Conservation (phyloP, 2,888 invertebrate species). For the Argyresthia goedartella region DNA sequence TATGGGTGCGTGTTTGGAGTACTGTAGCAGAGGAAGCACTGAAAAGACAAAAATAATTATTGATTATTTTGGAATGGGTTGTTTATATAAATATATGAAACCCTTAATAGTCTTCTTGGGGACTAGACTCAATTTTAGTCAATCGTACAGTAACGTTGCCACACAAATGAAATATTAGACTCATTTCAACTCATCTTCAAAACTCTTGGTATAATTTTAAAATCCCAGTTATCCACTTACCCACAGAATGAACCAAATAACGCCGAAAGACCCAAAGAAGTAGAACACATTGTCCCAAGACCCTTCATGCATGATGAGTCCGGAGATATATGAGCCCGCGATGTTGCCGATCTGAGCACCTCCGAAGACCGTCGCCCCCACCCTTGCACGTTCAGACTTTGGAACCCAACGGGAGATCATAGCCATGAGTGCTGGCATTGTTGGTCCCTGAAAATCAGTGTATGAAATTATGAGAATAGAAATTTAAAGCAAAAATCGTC, state of each 20-base stretch:
- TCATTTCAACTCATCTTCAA: too few species aligned
- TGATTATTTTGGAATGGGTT: too few species aligned
- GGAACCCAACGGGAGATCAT: slow-evolving; percentile 74
- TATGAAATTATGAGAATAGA: too few species aligned
- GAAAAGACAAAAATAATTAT: slow-evolving; percentile 16
- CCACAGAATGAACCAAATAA: slow-evolving; percentile 66
- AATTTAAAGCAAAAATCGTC: too few species aligned
- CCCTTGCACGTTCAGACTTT: slow-evolving; percentile 63
- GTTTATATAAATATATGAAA: too few species aligned
- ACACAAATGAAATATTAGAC: too few species aligned
- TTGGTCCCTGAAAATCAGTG: slow-evolving; percentile 64
- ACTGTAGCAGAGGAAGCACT: slow-evolving; percentile 60
- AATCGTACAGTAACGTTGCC: too few species aligned
- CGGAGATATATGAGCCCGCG: slow-evolving; percentile 63
- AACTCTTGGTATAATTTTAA: too few species aligned
- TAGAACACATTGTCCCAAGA: slow-evolving; percentile 73
- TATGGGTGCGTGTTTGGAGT: slow-evolving; percentile 66
- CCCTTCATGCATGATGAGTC: slow-evolving; percentile 58
- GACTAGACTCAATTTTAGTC: too few species aligned
- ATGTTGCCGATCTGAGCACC: slow-evolving; percentile 71
- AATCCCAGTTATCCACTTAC: slow-evolving; percentile 22
- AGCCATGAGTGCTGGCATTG: slow-evolving; percentile 74
- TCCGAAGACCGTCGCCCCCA: slow-evolving; percentile 72
- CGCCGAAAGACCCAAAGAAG: slow-evolving; percentile 63
- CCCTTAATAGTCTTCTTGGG: too few species aligned